Conservation (phyloP, 2,113 vertebrate species). For the Xenopus borealis region DNA sequence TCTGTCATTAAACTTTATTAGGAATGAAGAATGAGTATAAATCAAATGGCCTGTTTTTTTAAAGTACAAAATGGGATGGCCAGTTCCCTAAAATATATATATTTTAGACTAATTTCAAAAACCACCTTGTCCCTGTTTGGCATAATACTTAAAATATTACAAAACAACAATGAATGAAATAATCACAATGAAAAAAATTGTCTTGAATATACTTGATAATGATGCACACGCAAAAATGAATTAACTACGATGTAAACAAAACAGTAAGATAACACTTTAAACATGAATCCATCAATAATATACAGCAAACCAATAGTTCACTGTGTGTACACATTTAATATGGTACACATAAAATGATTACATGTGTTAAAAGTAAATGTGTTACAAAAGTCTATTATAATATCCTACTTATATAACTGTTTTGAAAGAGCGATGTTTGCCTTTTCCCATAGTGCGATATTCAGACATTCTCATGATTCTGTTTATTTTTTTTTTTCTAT, state of each 20-base stretch:
- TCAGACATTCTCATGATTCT: slow-evolving; percentile 66
- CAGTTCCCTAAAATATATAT: not conserved
- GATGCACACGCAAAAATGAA: slow-evolving; percentile 73
- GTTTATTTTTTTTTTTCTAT: slow-evolving; percentile 16
- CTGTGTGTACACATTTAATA: slow-evolving; percentile 62
- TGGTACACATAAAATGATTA: slow-evolving; percentile 66
- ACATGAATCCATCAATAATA: slow-evolving; percentile 73
- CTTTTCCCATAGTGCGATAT: slow-evolving; percentile 47
- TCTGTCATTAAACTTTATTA: too few relatives aligned
- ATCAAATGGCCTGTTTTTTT: too few relatives aligned
- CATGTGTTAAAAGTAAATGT: slow-evolving; percentile 68
- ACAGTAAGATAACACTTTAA: slow-evolving; percentile 77
- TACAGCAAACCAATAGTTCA: slow-evolving; percentile 67
- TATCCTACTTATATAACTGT: slow-evolving; percentile 66
- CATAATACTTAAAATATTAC: slow-evolving; percentile 62
- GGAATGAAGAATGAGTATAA: too few relatives aligned
- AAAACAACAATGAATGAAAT: slow-evolving; percentile 64
- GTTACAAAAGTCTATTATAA: slow-evolving; percentile 65
- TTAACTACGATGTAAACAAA: slow-evolving; percentile 79
- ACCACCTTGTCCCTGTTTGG: slow-evolving; percentile 67
- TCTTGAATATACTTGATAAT: slow-evolving; percentile 65
- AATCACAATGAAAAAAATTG: slow-evolving; percentile 61
- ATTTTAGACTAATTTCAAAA: slow-evolving; percentile 50
- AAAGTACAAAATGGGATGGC: too few relatives aligned
- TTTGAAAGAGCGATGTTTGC: slow-evolving; percentile 63